A percentile compares a stretch with the other conserved stretches of the same genome.
These are phyloP conservation scores for Trissolcus basalis DNA, from an alignment of 1,140 invertebrate genomes.

Conservation along the genomic window DNA sequence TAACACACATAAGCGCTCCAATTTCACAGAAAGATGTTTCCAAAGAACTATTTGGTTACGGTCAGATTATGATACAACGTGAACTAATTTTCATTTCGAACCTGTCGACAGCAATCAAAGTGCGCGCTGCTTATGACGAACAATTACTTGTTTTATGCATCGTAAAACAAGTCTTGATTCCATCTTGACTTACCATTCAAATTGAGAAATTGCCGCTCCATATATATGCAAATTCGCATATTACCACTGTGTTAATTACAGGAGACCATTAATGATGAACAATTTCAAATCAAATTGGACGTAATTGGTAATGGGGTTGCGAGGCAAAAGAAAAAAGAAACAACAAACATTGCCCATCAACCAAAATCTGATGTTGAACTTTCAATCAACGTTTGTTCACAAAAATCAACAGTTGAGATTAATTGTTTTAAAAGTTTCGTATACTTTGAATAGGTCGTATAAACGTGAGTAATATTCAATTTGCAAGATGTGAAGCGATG, in stretches of 20 bases:
- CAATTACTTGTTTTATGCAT: constrained; percentile 63
- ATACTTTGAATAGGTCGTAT: neutral
- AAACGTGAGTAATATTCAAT: constrained; percentile 47
- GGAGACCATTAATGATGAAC: constrained; percentile 29
- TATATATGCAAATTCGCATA: constrained; percentile 42
- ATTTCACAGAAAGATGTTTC: constrained; percentile 27
- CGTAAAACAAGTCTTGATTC: constrained; percentile 61
- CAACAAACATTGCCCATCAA: too few species aligned
- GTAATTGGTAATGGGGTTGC: too few species aligned
- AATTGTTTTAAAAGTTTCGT: too few species aligned
- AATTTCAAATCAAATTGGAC: constrained; percentile 21
- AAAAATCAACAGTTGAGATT: too few species aligned
- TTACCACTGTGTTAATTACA: constrained; percentile 25
- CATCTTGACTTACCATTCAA: constrained; percentile 57
- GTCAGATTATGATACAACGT: constrained; percentile 41
- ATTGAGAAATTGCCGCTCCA: constrained; percentile 54
- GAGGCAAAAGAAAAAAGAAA: too few species aligned
- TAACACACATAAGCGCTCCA: constrained; percentile 18
- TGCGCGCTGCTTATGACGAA: constrained; percentile 47
- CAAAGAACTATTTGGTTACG: constrained; percentile 35
- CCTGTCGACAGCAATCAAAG: constrained; percentile 53
- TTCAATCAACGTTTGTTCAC: too few species aligned
- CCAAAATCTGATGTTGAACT: too few species aligned
- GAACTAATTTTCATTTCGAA: constrained; percentile 47
- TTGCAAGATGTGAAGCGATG: constrained; percentile 39